Evolutionary conservation across 1,140 invertebrate genomes (phyloP).

Genomic region (Dendroctonus valens): DNA sequence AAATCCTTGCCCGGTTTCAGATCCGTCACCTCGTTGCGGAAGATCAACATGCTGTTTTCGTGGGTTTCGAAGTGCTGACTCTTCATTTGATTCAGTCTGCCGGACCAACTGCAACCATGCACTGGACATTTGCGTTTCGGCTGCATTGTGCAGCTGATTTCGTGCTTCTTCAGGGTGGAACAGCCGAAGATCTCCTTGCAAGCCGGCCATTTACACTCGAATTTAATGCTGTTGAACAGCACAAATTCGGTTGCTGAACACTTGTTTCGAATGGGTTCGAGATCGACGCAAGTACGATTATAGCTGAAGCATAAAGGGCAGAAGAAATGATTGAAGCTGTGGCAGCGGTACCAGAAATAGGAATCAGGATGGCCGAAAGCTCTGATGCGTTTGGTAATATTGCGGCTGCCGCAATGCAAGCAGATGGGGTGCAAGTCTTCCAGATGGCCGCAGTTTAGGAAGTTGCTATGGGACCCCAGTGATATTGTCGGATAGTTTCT

Average conservation of each 20-base stretch:
- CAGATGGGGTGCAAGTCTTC: slow-evolving; percentile 19
- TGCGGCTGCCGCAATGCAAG: slow-evolving; percentile 28
- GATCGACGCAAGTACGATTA: slow-evolving; percentile 22
- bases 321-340: slow-evolving; percentile 26
- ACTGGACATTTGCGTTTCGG: too few species aligned
- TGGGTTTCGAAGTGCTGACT: too few species aligned
- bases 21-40: too few species aligned
- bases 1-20: too few species aligned
- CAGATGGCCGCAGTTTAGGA: slow-evolving; percentile 13
- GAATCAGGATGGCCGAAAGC: too few species aligned
- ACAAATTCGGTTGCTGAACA: slow-evolving; percentile 23
- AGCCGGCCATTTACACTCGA: too few species aligned
- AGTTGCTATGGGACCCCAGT: background rate
- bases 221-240: slow-evolving; percentile 22
- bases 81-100: too few species aligned
- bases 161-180: too few species aligned
- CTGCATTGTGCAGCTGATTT: too few species aligned
- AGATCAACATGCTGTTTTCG: too few species aligned
- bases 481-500: slow-evolving; percentile 21
- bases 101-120: too few species aligned
- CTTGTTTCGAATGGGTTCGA: slow-evolving; percentile 24
- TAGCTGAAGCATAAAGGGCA: slow-evolving; percentile 32
- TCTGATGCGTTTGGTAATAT: slow-evolving; percentile 26
- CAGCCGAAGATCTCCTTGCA: too few species aligned
- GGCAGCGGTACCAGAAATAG: slow-evolving; percentile 30